Percentiles rank a stretch among this genome's conserved stretches.
Evolutionary conservation across 2,797 vertebrate species (phyloP).

Genomic region (Channallabes apus): DNA sequence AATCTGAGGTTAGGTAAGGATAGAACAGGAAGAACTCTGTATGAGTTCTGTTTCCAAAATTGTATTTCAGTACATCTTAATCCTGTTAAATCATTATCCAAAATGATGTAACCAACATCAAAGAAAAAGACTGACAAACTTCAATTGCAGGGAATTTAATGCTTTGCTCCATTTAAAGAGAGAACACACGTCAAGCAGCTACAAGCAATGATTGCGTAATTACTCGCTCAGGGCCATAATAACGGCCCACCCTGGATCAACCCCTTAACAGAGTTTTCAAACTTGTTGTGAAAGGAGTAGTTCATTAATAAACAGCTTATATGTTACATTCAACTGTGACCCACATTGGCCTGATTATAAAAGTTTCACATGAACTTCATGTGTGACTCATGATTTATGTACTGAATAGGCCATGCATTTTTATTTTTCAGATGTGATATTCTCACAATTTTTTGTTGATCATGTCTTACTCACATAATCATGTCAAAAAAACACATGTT

Average conservation of each 20-base stretch:
- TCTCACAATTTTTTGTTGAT: neutral
- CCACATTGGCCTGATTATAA: neutral
- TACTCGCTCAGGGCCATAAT: neutral
- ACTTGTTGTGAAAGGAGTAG: neutral
- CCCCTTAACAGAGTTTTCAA: neutral
- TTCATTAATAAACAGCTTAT: neutral
- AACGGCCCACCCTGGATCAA: neutral
- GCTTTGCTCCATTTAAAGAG: neutral
- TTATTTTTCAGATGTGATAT: neutral
- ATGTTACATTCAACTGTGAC: neutral
- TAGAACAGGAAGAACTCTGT: neutral
- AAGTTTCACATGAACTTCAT: neutral
- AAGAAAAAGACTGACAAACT: conserved; percentile 4
- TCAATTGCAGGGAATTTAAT: conserved; percentile 7
- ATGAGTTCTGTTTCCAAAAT: conserved; percentile 49
- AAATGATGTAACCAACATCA: conserved; percentile 40
- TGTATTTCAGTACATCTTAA: conserved; percentile 57
- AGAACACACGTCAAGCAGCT: conserved; percentile 1
- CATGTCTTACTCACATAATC: neutral
- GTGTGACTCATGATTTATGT: neutral
- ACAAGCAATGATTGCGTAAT: neutral
- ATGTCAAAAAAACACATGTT: neutral
- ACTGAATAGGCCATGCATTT: neutral
- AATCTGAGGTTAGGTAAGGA: neutral
- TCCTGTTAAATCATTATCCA: conserved; percentile 60